phyloP scores from a whole-genome alignment of 2,797 vertebrate species.

The Choloepus didactylus region DNA sequence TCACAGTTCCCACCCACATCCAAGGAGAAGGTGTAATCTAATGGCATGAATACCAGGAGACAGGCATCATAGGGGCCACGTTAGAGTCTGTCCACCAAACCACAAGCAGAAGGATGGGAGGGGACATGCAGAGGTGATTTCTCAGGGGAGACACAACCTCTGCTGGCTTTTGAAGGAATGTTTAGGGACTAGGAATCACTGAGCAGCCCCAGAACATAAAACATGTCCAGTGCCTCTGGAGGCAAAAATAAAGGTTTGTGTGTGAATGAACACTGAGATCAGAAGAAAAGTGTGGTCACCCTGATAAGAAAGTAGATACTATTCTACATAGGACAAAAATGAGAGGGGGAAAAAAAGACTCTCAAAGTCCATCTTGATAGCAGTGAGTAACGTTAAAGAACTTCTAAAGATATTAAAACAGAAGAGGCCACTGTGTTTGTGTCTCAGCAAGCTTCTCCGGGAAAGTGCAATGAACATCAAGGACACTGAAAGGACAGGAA shows the following conservation, averaged over 20 bases:
- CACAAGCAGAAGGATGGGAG: not conserved
- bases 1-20: not conserved
- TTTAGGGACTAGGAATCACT: not conserved
- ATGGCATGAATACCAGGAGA: not conserved
- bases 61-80: too few species aligned
- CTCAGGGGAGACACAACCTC: not conserved
- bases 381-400: constrained; percentile 57
- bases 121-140: not conserved
- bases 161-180: not conserved
- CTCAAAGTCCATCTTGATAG: not conserved
- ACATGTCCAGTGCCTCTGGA: not conserved
- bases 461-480: constrained; percentile 47
- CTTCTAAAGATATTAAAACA: not conserved
- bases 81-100: fast-evolving
- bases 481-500: constrained; percentile 66
- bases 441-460: constrained; percentile 5
- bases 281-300: constrained; percentile 25
- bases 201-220: not conserved
- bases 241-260: not conserved
- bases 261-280: not conserved
- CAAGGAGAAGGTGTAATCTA: not conserved
- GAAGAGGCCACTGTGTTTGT: constrained; percentile 23
- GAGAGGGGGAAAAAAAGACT: constrained; percentile 25
- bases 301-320: constrained; percentile 19
- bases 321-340: constrained; percentile 17